Base-by-base conservation (phyloP, 2,113 vertebrate species). In the Cyanoramphus novaezelandiae region DNA sequence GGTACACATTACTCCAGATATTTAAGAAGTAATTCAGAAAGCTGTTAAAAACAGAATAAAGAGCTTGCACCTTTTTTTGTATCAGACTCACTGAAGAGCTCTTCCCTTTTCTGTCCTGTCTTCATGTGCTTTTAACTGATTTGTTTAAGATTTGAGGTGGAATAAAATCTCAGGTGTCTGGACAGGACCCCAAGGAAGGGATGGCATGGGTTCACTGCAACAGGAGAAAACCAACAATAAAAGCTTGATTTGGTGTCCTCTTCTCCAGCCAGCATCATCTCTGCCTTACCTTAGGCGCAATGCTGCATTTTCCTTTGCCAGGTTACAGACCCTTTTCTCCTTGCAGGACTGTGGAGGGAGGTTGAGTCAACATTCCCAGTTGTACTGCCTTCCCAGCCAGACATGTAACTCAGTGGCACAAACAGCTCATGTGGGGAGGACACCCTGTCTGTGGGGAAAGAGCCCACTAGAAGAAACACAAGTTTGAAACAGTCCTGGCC, bases 21-120 rank as follows among this genome's bases (percentile, higher is more conserved):
- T 68, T 82, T 79, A 65, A 78, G 35, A 93, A 71, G 47, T 41
- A 92, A 62, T 74, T 82, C 69, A 65, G 47, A 82, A 92, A 80
- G 12, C 39, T 91, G 18, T 49, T 75, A 63, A 82, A 72, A 94
- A 27, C 18, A 84, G 28, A 82, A 77, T 59, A 91, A 86, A 50
- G 5, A 80, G 0, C 14, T 81, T 67, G 39, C 19, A 14, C 2
- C 8, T 33, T 50, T 31, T 43, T 53, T 63, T 59, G 4, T 37
- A 31, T 37, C 18, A 37, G 50, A 41, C 25, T 60, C 10, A 3
- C 2, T 39, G 41, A 89, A 53, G 6, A 47, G 35, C 1, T 55
- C 29, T 81, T 76, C 35, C 15, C 5, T 74, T 49, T 93, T 64
- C 59, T 43, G 2, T 31, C 17, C 6, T 57, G 3, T 19, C 27